A percentile compares a stretch with the other conserved stretches of the same genome.
phyloP scores from a whole-genome alignment of 2,113 vertebrate genomes.

The Hydropotes inermis region DNA sequence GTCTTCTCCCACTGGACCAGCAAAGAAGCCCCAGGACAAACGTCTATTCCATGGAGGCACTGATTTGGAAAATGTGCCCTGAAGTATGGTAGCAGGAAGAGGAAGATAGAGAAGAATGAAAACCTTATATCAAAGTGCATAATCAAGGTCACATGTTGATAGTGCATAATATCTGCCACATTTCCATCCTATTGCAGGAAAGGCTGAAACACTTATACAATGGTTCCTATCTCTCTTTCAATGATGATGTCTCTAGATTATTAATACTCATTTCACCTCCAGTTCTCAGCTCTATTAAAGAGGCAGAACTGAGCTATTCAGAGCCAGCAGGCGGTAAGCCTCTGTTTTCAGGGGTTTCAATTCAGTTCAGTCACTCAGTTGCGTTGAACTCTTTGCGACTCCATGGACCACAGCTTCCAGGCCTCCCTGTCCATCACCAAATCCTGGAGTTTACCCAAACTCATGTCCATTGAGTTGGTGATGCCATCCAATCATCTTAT shows the following conservation, averaged over 20 bases:
- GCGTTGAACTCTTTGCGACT: no score
- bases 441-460: no score
- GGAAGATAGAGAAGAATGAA: background rate
- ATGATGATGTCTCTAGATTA: background rate
- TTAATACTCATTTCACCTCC: background rate
- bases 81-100: background rate
- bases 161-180: background rate
- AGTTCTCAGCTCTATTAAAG: background rate
- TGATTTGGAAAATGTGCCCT: background rate
- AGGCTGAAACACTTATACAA: background rate
- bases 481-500: no score
- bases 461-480: no score
- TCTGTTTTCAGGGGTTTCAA: background rate
- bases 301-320: background rate
- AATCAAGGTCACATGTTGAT: background rate
- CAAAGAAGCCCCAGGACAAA: background rate
- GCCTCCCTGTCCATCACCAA: no score
- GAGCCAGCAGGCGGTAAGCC: background rate
- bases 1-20: background rate
- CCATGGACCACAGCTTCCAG: no score
- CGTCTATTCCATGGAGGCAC: background rate
- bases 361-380: no score
- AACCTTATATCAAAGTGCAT: background rate
- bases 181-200: background rate
- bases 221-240: background rate